Conservation (phyloP, 2,888 invertebrate genomes). For the Argynnis bischoffii region DNA sequence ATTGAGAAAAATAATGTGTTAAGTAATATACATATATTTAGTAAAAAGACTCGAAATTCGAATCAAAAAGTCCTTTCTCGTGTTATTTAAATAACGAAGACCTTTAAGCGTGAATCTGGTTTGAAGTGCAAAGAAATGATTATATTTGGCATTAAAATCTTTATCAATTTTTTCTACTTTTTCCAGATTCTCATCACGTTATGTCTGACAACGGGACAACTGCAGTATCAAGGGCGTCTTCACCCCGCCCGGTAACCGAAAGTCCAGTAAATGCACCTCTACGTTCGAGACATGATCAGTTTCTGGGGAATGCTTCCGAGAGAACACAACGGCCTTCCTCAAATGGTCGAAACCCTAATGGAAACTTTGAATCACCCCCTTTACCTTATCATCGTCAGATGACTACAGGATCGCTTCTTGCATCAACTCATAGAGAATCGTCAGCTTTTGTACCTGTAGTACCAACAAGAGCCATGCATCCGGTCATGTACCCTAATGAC, state of each 20-base stretch:
- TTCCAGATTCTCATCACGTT: constrained; percentile 60
- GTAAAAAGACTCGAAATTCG: neutral
- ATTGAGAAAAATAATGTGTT: too few species aligned
- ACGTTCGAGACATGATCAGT: constrained; percentile 83
- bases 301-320: constrained; percentile 81
- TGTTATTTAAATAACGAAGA: constrained; percentile 10
- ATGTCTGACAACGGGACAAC: constrained; percentile 78
- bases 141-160: constrained; percentile 7
- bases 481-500: constrained; percentile 87
- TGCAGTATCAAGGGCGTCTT: constrained; percentile 75
- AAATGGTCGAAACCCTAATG: constrained; percentile 75
- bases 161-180: constrained; percentile 34
- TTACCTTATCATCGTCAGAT: constrained; percentile 86
- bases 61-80: neutral
- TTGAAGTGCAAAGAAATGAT: constrained; percentile 6
- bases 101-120: constrained; percentile 14
- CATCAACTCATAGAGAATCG: constrained; percentile 86
- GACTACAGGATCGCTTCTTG: constrained; percentile 73
- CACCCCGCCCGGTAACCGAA: constrained; percentile 76
- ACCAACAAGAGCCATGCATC: constrained; percentile 88
- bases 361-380: constrained; percentile 84
- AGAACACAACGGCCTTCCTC: constrained; percentile 76
- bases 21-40: neutral
- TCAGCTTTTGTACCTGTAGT: constrained; percentile 95
- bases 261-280: constrained; percentile 70